Evolutionary conservation across 2,888 invertebrate species (phyloP).

Genomic region (Netelia melanura): DNA sequence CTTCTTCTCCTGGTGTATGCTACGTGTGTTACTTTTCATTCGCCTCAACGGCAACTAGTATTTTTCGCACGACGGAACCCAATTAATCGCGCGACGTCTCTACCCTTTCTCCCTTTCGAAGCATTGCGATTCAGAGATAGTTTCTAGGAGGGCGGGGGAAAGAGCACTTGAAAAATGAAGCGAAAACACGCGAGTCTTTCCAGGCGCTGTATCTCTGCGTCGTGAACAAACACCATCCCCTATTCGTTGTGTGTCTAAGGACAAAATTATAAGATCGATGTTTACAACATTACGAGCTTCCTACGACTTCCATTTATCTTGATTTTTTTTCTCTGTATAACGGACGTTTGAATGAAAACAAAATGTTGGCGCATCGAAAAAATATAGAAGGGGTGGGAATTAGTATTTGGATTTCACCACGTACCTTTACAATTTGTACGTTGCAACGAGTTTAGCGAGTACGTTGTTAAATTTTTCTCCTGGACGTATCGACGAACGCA

Average conservation of each 20-base stretch:
- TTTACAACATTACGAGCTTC: no score
- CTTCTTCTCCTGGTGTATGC: slow-evolving; percentile 14
- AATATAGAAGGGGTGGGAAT: no score
- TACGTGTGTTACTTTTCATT: slow-evolving; percentile 39
- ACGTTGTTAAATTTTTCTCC: slow-evolving; percentile 16
- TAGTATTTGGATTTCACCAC: no score
- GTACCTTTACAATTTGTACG: background rate
- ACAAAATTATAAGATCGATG: background rate
- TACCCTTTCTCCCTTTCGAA: background rate
- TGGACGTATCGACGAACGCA: slow-evolving; percentile 52
- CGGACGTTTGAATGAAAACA: background rate
- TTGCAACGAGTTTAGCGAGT: slow-evolving; percentile 3
- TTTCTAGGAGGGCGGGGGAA: background rate
- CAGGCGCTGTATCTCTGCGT: background rate
- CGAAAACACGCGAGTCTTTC: slow-evolving; percentile 4
- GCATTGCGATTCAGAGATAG: background rate
- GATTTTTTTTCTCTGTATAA: background rate
- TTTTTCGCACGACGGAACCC: slow-evolving; percentile 58
- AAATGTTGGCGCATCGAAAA: background rate
- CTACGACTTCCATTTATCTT: no score
- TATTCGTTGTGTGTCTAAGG: background rate
- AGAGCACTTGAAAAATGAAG: background rate
- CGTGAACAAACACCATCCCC: background rate
- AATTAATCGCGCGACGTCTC: slow-evolving; percentile 49
- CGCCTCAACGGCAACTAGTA: slow-evolving; percentile 22